These are phyloP conservation scores for Xestobium rufovillosum DNA, from an alignment of 2,888 invertebrate genomes.

Conservation along the genomic window DNA sequence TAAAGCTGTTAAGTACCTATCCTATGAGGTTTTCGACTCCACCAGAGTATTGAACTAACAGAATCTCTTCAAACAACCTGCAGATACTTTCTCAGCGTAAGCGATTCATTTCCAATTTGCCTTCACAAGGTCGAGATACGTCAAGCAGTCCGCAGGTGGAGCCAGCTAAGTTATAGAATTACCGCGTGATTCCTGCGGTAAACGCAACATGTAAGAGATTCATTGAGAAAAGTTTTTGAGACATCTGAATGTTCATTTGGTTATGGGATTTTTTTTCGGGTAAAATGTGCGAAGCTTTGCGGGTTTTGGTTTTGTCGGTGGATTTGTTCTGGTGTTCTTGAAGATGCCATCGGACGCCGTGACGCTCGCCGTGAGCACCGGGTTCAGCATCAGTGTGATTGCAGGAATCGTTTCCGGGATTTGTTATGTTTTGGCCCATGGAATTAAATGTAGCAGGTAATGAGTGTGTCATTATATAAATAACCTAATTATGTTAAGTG, in stretches of 20 bases:
- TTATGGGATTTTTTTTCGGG: background rate
- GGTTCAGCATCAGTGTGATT: constrained; percentile 56
- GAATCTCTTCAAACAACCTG: too few species aligned
- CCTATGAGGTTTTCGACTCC: too few species aligned
- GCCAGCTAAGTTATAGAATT: constrained; percentile 20
- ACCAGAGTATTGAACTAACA: too few species aligned
- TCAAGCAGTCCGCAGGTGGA: constrained; percentile 19
- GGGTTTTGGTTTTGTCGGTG: background rate
- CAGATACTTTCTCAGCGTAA: too few species aligned
- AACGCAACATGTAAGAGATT: too few species aligned
- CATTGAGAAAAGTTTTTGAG: too few species aligned
- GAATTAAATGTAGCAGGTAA: constrained; percentile 50
- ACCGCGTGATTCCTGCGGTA: constrained; percentile 3
- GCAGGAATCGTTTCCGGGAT: constrained; percentile 64
- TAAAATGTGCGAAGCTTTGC: background rate
- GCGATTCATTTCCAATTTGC: constrained; percentile 22
- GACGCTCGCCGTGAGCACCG: constrained; percentile 49
- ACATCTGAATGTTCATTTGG: too few species aligned
- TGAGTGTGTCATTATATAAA: constrained; percentile 33
- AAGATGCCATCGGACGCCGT: constrained; percentile 50
- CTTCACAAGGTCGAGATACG: constrained; percentile 27
- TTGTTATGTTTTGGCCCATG: constrained; percentile 55
- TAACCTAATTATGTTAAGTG: too few species aligned
- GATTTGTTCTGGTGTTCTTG: too few species aligned
- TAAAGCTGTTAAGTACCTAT: too few species aligned